Conservation (phyloP, 2,888 invertebrate species). For the Sturmia bella region DNA sequence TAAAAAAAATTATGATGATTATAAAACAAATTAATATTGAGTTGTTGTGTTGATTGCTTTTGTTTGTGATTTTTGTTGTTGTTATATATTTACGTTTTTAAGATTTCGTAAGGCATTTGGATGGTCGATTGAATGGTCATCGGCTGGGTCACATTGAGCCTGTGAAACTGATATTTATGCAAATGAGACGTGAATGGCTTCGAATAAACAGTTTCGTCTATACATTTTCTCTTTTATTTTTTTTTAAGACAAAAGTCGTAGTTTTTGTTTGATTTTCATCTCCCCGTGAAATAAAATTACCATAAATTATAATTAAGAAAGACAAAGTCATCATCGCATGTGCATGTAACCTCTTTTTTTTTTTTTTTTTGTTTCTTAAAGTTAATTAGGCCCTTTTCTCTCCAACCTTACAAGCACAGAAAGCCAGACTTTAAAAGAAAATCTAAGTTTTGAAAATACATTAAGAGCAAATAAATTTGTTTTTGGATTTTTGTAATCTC, state of each 20-base stretch:
- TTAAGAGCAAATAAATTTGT: too few species aligned
- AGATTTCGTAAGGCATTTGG: constrained; percentile 19
- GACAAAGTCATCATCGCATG: constrained; percentile 6
- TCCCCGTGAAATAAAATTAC: constrained; percentile 53
- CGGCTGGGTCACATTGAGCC: constrained; percentile 17
- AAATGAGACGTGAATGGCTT: constrained; percentile 60
- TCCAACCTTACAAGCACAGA: too few species aligned
- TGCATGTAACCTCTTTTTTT: not conserved
- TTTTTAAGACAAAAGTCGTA: not conserved
- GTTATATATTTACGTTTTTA: constrained; percentile 19
- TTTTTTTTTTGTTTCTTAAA: too few species aligned
- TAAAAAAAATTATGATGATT: constrained; percentile 8
- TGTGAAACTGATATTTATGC: constrained; percentile 56
- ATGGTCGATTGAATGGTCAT: not conserved
- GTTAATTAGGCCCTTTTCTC: constrained; percentile 11
- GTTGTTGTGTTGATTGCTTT: not conserved
- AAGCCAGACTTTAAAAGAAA: too few species aligned
- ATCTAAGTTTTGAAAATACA: too few species aligned
- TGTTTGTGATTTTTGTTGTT: constrained; percentile 4
- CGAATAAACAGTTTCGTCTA: constrained; percentile 33
- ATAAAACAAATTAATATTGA: constrained; percentile 31
- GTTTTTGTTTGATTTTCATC: constrained; percentile 31
- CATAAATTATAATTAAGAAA: constrained; percentile 67
- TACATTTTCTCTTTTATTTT: constrained; percentile 16
- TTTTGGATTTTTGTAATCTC: too few species aligned